These are phyloP conservation scores for Bradypodion pumilum DNA, from an alignment of 2,797 vertebrate species.

Conservation along the genomic window DNA sequence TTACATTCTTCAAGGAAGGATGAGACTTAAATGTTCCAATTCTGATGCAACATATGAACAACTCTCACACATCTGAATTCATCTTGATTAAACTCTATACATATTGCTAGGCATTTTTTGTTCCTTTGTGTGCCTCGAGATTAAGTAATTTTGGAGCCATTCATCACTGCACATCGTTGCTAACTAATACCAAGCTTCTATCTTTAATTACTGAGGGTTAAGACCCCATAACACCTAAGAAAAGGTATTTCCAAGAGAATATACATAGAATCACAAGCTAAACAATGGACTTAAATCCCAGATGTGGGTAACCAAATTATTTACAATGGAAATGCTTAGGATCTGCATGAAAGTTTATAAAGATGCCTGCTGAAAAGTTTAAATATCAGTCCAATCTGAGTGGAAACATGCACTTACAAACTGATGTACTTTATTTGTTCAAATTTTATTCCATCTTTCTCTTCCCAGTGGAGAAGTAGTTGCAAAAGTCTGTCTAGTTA, in stretches of 20 bases:
- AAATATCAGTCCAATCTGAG: background rate
- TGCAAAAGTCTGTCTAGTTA: background rate
- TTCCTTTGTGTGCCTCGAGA: background rate
- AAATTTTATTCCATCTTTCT: no score
- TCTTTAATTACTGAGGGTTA: background rate
- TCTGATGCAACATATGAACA: slow-evolving; percentile 54
- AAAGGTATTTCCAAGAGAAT: background rate
- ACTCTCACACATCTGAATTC: background rate
- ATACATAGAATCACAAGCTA: background rate
- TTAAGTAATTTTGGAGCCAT: background rate
- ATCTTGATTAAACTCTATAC: slow-evolving; percentile 29
- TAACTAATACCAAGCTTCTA: background rate
- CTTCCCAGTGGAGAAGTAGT: background rate
- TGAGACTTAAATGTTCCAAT: slow-evolving; percentile 43
- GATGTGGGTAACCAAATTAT: background rate
- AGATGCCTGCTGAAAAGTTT: background rate
- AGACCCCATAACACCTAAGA: background rate
- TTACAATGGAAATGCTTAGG: background rate
- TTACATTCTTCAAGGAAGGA: slow-evolving; percentile 37
- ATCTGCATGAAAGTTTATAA: background rate
- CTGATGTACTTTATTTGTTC: background rate
- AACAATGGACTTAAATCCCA: background rate
- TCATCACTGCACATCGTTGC: background rate
- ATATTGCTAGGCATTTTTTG: background rate
- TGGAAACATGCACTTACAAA: slow-evolving; percentile 7